Evolutionary conservation across 1,140 invertebrate genomes (phyloP), one percentile per base, ranked within the genome.

Genomic region (Gryon sp.): DNA sequence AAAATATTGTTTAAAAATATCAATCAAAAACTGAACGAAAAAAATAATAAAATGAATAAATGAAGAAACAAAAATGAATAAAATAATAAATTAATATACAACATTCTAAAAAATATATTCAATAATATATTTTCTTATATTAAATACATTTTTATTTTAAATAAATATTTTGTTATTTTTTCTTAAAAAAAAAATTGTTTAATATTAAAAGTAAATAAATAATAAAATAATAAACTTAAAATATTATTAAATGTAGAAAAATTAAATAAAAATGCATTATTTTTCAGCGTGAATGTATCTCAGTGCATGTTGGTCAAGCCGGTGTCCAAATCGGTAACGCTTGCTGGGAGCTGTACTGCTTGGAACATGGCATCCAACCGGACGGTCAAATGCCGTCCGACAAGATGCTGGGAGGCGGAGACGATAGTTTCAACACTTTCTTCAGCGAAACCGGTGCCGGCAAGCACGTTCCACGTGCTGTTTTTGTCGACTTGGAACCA

Each of bases 321-420:
- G 93, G 93, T 72, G 91, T 92, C 43, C 92, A 93, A 82, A 93
- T 93, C 72, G 92, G 92, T 46, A 94, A 95, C 83, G 92, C 93
- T 77, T 95, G 94, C 87, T 95, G 94, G 94, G 94, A 95, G 81
- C 85, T 94, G 1, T 95, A 93, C 83, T 92, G 92, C 80, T 87
- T 93, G 60, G 93, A 98, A 87, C 96, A 97, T 90, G 95, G 95
- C 60, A 96, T 97, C 86, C 92, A 92, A 77, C 90, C 91, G 11
- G 92, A 94, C 84, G 94, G 94, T 40, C 88, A 90, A 45, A 86
- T 89, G 83, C 87, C 88, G 11, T 85, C 86, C 0, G 79, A 78
- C 24, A 80, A 80, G 46, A 69, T 69, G 45, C 16, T 80, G 2
- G 78, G 78, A 26, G 75, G 78, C 1, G 75, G 75, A 2, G 76